Conservation (phyloP, 2,797 vertebrate species). For the Clarias fuscus region DNA sequence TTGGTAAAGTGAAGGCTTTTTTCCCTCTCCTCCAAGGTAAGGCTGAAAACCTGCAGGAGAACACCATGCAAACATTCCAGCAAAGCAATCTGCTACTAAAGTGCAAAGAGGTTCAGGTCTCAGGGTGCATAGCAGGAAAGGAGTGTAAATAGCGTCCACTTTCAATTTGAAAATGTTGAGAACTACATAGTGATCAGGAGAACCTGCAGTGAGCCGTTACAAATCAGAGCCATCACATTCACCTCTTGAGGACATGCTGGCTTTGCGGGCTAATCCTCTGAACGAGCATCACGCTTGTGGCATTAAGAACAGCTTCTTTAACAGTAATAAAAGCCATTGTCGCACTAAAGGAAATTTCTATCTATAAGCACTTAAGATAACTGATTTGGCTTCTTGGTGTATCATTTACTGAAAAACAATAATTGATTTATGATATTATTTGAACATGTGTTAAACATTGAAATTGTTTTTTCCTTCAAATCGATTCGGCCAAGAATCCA, state of each 20-base stretch:
- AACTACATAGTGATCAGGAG: slow-evolving; percentile 8
- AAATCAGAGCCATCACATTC: slow-evolving; percentile 31
- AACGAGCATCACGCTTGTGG: slow-evolving; percentile 18
- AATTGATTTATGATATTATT: neutral
- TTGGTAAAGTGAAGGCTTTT: neutral
- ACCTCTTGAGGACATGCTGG: slow-evolving; percentile 28
- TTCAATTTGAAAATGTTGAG: slow-evolving; percentile 17
- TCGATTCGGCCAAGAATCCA: neutral
- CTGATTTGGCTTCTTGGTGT: neutral
- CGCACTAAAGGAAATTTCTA: neutral
- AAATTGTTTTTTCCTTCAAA: neutral
- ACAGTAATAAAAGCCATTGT: neutral
- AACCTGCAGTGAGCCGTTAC: slow-evolving; percentile 36
- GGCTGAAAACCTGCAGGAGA: neutral
- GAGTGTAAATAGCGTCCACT: slow-evolving; percentile 4
- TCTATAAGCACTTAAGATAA: neutral
- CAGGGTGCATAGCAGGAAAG: neutral
- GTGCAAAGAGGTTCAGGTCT: slow-evolving; percentile 6
- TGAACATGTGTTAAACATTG: neutral
- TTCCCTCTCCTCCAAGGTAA: neutral
- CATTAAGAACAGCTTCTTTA: neutral
- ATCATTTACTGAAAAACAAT: neutral
- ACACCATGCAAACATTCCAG: neutral
- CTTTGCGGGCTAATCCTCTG: slow-evolving; percentile 34
- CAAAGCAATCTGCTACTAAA: slow-evolving; percentile 5